Evolutionary conservation across 2,888 invertebrate genomes (phyloP), one percentile per base, ranked within the genome.

Genomic region (Amphiduros pacificus): DNA sequence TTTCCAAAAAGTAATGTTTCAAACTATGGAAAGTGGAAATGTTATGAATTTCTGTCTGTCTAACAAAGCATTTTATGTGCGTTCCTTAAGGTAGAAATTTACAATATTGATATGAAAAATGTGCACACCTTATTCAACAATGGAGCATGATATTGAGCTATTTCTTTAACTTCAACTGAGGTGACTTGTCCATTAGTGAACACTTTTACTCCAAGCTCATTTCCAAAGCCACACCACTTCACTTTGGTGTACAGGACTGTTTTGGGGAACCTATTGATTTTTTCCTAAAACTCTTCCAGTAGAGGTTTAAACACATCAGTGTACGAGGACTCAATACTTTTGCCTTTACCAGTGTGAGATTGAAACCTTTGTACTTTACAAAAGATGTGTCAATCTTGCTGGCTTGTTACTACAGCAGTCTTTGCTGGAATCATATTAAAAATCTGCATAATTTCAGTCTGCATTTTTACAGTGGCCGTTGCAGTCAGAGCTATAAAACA

Each of bases 401-500:
- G n/a, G n/a, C n/a, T n/a, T n/a, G n/a, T n/a, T n/a, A n/a, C n/a
- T n/a, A n/a, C n/a, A n/a, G n/a, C n/a, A n/a, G n/a, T n/a, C n/a
- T n/a, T 28, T 20, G 41, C 28, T n/a, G 17, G 2, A 1, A 17
- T 24, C 27, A 55, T 55, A 27, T 40, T 44, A 2, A 55, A 40
- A 9, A 50, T 1, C 11, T 36, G 26, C 24, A 14, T 22, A 28
- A 57, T 57, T 6, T 57, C 57, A 17, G 6, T 22, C 2, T 20
- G 32, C 50, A 50, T 49, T 3, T 40, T 20, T 1, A 40, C 20
- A n/a, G 68, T 64, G 5, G 68, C 62, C 54, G 68, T 70, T 40
- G 68, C 66, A 36, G 70, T 70, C 27, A 67, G 29, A 14, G 64
- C 66, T 4, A 67, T 29, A 53, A 64, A 64, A 1, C 41, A n/a